phyloP scores from a whole-genome alignment of 2,113 vertebrate species.

The Calidris pygmaea region DNA sequence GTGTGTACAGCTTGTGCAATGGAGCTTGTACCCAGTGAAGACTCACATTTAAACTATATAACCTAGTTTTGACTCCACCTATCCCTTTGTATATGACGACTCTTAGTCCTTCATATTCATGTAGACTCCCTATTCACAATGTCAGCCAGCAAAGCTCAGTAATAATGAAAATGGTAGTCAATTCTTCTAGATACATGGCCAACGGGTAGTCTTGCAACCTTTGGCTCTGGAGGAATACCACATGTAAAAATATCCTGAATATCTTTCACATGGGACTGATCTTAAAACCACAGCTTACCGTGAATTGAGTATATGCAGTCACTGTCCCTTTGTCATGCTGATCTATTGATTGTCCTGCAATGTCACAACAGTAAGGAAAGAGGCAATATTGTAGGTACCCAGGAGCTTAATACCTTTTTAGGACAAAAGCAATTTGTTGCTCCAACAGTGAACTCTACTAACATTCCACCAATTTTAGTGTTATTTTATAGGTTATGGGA shows the following conservation, averaged over 20 bases:
- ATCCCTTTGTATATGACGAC: neutral
- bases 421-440: neutral
- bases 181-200: neutral
- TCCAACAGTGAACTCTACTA: neutral
- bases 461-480: neutral
- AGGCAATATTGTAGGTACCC: neutral
- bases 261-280: neutral
- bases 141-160: neutral
- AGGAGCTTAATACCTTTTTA: neutral
- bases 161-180: neutral
- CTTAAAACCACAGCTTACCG: neutral
- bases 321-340: neutral
- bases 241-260: neutral
- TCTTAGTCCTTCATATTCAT: neutral
- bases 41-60: neutral
- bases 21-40: neutral
- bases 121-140: neutral
- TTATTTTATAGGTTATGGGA: neutral
- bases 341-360: neutral
- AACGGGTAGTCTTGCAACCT: neutral
- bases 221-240: neutral
- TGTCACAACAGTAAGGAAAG: neutral
- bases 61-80: neutral
- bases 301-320: neutral
- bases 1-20: neutral